Evolutionary conservation across 2,888 invertebrate species (phyloP), one percentile per base, ranked within the genome.

Genomic region (Seira musarum): DNA sequence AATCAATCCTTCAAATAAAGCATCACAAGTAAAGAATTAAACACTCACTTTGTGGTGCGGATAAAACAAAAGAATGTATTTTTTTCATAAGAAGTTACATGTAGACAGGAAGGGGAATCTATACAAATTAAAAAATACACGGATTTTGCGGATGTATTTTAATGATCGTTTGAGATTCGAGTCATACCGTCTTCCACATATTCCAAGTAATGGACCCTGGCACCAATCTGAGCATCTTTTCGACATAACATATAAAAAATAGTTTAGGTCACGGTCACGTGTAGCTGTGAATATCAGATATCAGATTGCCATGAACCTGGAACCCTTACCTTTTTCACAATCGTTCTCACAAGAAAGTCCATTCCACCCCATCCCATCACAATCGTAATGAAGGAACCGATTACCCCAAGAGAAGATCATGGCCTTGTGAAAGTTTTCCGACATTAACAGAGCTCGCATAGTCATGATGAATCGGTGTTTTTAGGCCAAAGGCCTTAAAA

Each of bases 1-100:
- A 95, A 93, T 94, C 95, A 90, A 95, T 94, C 68, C 95, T 95
- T 30, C 2, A 30, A 88, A 81, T 5, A 15, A 19, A 60, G n/a
- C 64, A 25, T 22, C 21, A 57, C 53, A 30, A 30, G 30, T 30
- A 30, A 30, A n/a, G n/a, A n/a, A n/a, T n/a, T n/a, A n/a, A n/a
- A n/a, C n/a, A n/a, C n/a, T n/a, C n/a, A n/a, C n/a, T n/a, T n/a
- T n/a, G n/a, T 30, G 30, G 30, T 30, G 30, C 30, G 8, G 30
- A 30, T 30, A 2, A 5, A 30, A 5, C 30, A 5, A 5, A 30
- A 30, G 30, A 15, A 17, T 15, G 53, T 46, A 10, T 46, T 13
- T 46, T 6, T 13, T 10, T 10, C 6, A 17, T 13, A 17, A 6
- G 15, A 53, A 25, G 25, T 61, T 74, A 80, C 74, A 74, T 13